phyloP scores from a whole-genome alignment of 1,140 invertebrate species.

The Nasonia vitripennis region DNA sequence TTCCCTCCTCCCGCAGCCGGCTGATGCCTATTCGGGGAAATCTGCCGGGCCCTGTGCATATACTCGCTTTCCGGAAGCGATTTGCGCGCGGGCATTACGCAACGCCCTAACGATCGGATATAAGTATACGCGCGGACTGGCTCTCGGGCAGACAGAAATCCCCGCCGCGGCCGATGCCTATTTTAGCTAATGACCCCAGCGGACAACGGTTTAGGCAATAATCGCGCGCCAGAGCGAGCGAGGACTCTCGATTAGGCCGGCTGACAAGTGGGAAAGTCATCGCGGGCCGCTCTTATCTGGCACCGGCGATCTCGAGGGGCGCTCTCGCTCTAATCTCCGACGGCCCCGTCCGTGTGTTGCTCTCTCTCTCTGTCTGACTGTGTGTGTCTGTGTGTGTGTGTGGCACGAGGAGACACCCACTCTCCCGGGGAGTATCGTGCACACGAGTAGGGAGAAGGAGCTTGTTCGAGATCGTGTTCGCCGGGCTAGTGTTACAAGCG shows the following conservation, averaged over 20 bases:
- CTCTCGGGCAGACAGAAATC: neutral
- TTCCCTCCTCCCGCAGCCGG: too few species aligned
- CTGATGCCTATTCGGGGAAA: too few species aligned
- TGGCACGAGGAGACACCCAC: constrained; percentile 53
- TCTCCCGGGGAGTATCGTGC: neutral
- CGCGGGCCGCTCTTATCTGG: constrained; percentile 35
- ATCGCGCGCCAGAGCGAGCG: constrained; percentile 6
- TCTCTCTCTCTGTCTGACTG: too few species aligned
- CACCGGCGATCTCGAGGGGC: constrained; percentile 43
- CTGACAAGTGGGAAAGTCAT: constrained; percentile 60
- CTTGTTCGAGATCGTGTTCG: constrained; percentile 40
- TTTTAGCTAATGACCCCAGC: constrained; percentile 52
- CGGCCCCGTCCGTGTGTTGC: too few species aligned
- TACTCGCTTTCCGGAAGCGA: too few species aligned
- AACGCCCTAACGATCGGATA: too few species aligned
- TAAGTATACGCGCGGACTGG: too few species aligned
- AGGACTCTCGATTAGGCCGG: constrained; percentile 49
- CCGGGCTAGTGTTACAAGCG: constrained; percentile 18
- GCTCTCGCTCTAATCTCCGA: neutral
- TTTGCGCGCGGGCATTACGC: too few species aligned
- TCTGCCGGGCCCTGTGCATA: too few species aligned
- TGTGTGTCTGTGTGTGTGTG: too few species aligned
- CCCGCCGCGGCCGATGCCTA: constrained; percentile 12
- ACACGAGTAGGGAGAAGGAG: neutral
- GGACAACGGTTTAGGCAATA: constrained; percentile 53